These are phyloP conservation scores for Puffinus mauretanicus DNA, from an alignment of 2,113 vertebrate species.

Conservation along the genomic window DNA sequence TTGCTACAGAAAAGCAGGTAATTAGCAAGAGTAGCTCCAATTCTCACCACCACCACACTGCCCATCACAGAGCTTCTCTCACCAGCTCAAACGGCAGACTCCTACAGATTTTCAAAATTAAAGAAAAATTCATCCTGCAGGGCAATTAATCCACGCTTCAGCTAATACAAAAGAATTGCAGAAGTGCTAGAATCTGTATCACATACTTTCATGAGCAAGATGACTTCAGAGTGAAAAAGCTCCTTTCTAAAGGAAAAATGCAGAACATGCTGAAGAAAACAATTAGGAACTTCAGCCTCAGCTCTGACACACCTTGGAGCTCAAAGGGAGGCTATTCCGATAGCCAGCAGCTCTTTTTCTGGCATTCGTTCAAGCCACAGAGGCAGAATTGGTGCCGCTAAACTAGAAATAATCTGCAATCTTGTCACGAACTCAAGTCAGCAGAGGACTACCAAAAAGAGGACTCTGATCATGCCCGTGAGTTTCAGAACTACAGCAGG, in stretches of 20 bases:
- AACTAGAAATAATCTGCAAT: neutral
- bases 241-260: neutral
- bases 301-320: neutral
- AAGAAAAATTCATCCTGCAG: neutral
- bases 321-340: neutral
- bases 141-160: neutral
- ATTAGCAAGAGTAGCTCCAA: neutral
- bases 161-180: neutral
- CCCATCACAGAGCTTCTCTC: neutral
- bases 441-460: neutral
- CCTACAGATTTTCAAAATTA: neutral
- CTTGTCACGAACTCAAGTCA: neutral
- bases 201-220: neutral
- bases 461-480: neutral
- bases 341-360: neutral
- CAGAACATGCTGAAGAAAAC: neutral
- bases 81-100: neutral
- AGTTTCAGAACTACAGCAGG: neutral
- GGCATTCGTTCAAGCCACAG: neutral
- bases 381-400: neutral
- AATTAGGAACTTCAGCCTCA: neutral
- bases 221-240: neutral
- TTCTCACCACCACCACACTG: no score
- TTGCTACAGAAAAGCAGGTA: neutral
- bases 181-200: neutral